These are phyloP conservation scores for Bergia puertoricense DNA, from an alignment of 92 coral and sea anemone genomes.

Conservation along the genomic window DNA sequence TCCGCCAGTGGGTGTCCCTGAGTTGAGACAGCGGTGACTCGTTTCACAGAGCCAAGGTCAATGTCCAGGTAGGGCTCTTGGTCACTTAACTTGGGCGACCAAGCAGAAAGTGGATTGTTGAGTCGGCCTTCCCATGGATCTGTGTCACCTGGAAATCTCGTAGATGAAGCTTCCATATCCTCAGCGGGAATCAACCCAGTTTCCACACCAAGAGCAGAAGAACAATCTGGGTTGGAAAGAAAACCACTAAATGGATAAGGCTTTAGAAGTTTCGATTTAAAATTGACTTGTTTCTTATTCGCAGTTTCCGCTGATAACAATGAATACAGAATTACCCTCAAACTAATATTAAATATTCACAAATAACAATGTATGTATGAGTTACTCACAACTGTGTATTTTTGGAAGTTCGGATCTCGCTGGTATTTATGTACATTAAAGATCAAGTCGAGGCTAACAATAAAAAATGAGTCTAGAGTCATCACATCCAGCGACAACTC, in stretches of 20 bases:
- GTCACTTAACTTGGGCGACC: conserved; percentile 52
- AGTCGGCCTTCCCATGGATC: conserved; percentile 57
- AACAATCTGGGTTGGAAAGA: conserved; percentile 45
- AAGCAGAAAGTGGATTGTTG: conserved; percentile 55
- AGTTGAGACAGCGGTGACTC: conserved; percentile 63
- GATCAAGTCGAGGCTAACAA: too few relatives aligned
- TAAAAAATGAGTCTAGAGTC: too few relatives aligned
- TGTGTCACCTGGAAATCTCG: conserved; percentile 34
- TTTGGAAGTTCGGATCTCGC: too few relatives aligned
- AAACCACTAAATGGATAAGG: not conserved
- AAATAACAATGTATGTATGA: too few relatives aligned
- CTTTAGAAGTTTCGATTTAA: too few relatives aligned
- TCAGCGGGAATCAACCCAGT: conserved; percentile 43
- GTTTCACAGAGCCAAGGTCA: conserved; percentile 47
- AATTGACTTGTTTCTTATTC: too few relatives aligned
- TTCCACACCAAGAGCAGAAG: conserved; percentile 61
- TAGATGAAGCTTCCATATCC: conserved; percentile 56
- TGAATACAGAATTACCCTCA: too few relatives aligned
- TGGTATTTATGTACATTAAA: too few relatives aligned
- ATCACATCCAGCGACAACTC: too few relatives aligned
- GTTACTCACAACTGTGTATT: too few relatives aligned
- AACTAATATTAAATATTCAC: too few relatives aligned
- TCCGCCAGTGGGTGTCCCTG: conserved; percentile 61
- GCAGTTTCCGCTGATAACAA: too few relatives aligned
- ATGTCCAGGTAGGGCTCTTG: conserved; percentile 46